phyloP scores from a whole-genome alignment of 2,797 vertebrate species.

The Anniella stebbinsi region DNA sequence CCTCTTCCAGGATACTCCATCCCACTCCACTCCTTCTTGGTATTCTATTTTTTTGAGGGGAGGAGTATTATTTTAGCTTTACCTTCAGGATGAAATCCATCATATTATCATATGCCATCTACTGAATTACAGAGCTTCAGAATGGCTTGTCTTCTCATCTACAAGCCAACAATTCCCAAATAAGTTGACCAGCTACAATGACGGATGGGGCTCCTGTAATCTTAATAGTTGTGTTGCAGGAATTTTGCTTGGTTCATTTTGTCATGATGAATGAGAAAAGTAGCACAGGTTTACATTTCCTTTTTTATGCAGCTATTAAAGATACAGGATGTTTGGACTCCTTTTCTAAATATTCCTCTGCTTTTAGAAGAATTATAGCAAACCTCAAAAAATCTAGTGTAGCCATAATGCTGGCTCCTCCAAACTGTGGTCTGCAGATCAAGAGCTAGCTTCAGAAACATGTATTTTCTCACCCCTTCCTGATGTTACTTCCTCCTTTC shows the following conservation, averaged over 20 bases:
- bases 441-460: not conserved
- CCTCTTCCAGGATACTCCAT: not conserved
- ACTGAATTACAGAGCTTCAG: not conserved
- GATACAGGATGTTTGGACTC: no score
- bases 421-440: not conserved
- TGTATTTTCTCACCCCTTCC: not conserved
- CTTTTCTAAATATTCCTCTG: no score
- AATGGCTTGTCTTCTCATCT: not conserved
- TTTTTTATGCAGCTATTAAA: no score
- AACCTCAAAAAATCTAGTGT: no score
- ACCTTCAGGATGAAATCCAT: not conserved
- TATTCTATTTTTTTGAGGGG: not conserved
- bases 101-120: not conserved
- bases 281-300: not conserved
- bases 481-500: not conserved
- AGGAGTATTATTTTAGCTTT: not conserved
- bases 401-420: no score
- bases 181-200: no score
- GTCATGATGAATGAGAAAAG: not conserved
- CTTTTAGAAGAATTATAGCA: no score
- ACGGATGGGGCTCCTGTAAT: no score
- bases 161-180: not conserved
- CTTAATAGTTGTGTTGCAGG: not conserved
- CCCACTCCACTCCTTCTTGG: not conserved
- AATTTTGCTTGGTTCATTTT: not conserved